Evolutionary conservation across 1,140 invertebrate genomes (phyloP), one percentile per base, ranked within the genome.

Genomic region (Drosophila auraria): DNA sequence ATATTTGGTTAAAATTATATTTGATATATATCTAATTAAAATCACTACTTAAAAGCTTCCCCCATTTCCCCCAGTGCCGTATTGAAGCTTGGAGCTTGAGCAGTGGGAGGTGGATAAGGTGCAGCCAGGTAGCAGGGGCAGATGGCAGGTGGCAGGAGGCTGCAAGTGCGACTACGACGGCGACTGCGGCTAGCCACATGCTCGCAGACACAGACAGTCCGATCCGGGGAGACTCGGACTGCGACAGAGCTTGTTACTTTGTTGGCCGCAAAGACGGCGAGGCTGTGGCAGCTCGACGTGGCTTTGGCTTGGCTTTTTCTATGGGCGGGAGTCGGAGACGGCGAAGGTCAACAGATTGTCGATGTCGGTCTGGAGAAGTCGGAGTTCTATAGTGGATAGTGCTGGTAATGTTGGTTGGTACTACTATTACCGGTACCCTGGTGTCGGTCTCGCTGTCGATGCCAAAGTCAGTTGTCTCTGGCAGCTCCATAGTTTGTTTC

Each of bases 291-390:
- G 70, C 42, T 63, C 61, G 30, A 44, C 38, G 38, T 61, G 49
- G 65, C 71, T 77, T 23, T 68, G 53, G 45, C 51, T 65, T 42
- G 64, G 61, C 57, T 54, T 78, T 63, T 81, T 78, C 84, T 83
- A 89, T 86, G 86, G 77, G 86, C 84, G 82, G 82, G 86, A 83
- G 83, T 87, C 74, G 64, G 83, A 82, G 84, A 83, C 82, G 87
- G 83, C 86, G 86, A 89, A 89, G 86, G 86, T 89, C 86, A 89
- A 89, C 82, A 90, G 86, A 90, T 90, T 89, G 86, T 90, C 82
- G 86, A 77, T 84, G 79, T 80, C 60, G 61, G 59, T 23, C 54
- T 58, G 59, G 42, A 63, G 58, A 64, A 69, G 65, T 76, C 72
- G 60, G 56, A 54, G 63, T 58, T 33, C 27, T 36, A 49, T 62